phyloP scores from a whole-genome alignment of 2,113 vertebrate species.

The Chiloscyllium plagiosum region DNA sequence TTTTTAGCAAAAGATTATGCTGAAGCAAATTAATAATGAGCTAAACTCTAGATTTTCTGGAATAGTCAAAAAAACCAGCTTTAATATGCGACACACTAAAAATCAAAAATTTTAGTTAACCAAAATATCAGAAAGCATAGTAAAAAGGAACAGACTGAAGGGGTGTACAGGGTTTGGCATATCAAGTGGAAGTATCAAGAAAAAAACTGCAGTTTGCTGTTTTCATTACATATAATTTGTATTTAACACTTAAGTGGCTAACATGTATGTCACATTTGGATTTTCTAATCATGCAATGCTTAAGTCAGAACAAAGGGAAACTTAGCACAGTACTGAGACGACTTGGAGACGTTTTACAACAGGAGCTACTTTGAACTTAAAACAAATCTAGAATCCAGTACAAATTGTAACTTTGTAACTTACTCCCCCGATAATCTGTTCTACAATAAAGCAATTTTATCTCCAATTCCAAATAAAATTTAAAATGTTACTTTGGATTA shows the following conservation, averaged over 20 bases:
- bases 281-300: neutral
- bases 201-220: neutral
- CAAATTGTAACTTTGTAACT: neutral
- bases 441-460: neutral
- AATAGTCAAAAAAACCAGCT: neutral
- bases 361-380: neutral
- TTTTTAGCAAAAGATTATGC: neutral
- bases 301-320: neutral
- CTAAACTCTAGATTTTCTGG: neutral
- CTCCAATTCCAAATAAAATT: neutral
- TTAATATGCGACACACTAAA: neutral
- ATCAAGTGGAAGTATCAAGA: no score
- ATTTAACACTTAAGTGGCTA: neutral
- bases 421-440: neutral
- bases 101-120: neutral
- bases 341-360: neutral
- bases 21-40: neutral
- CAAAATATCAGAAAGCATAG: neutral
- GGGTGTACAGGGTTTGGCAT: neutral
- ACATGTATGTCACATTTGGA: neutral
- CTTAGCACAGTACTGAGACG: neutral
- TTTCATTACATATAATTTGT: neutral
- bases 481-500: neutral
- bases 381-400: neutral
- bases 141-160: neutral